Base-by-base conservation (phyloP, 2,113 vertebrate genomes). In the Pontoporia blainvillei region DNA sequence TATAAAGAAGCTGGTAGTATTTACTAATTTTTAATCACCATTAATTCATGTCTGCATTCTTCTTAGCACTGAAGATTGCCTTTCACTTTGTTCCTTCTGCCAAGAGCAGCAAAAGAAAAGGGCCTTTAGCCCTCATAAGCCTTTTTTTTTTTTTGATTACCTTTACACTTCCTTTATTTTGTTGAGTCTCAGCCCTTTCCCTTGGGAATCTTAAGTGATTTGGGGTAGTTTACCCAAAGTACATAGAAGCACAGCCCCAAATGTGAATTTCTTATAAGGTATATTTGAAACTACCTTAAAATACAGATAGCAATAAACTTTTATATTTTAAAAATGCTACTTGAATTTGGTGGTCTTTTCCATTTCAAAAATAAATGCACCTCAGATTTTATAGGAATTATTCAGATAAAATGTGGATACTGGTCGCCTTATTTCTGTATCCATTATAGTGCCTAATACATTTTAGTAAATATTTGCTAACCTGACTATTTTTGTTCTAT, bases 11-110 rank as follows among this genome's bases (percentile, higher is more conserved):
- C 41, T 89, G 27, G 34, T 94, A 96, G 62, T 88, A 94, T 95
- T 97, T 96, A 95, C 83, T 52, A 94, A 62, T 93, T 93, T 96
- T 94, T 95, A 90, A 75, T 95, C 69, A 83, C 34, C 25, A 75
- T 86, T 89, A 86, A 87, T 93, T 95, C 36, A 89, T 78, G 15
- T 86, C 46, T 95, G 69, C 49, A 95, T 39, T 97, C 95, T 91
- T 90, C 86, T 91, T 91, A 94, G 46, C 73, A 39, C 29, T 88
- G 27, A 41, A 92, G 34, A 52, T 72, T 96, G 85, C 78, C 52
- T 94, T 93, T 94, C 52, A 69, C 29, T 91, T 96, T 94, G 54
- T 92, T 90, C 66, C 25, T 92, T 76, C 49, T 86, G 72, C 91
- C 91, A 93, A 96, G 64, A 95, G 52, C 31, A 85, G 76, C 21